These are phyloP conservation scores for Iselma pallidipennis DNA, from an alignment of 2,888 invertebrate species.

Conservation along the genomic window DNA sequence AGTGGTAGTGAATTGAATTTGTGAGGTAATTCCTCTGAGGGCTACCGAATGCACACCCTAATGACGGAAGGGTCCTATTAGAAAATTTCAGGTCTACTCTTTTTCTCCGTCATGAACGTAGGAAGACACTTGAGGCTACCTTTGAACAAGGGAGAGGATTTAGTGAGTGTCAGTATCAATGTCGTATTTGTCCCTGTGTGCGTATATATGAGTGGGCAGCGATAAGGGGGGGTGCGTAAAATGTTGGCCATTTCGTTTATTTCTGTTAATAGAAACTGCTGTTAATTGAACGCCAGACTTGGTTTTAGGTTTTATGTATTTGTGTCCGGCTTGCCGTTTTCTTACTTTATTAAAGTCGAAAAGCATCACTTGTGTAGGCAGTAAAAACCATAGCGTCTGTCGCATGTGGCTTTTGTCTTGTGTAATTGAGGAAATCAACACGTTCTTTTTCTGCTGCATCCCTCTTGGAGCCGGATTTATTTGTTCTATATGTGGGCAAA, in stretches of 20 bases:
- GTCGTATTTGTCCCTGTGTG: neutral
- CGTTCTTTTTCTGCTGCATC: neutral
- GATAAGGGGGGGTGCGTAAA: conserved; percentile 8
- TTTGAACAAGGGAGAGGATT: neutral
- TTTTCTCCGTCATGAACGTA: too few species aligned
- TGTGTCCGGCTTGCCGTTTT: conserved; percentile 8
- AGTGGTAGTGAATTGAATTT: neutral
- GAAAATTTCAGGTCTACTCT: neutral
- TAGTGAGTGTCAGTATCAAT: neutral
- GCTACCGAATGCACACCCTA: neutral
- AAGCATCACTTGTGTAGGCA: neutral
- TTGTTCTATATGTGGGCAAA: neutral
- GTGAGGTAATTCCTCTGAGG: neutral
- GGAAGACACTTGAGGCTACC: too few species aligned
- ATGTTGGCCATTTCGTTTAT: conserved; percentile 6
- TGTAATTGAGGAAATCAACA: conserved; percentile 12
- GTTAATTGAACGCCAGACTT: conserved; percentile 17
- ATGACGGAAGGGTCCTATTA: neutral
- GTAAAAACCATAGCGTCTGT: conserved; percentile 6
- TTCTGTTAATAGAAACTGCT: conserved; percentile 14
- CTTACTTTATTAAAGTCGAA: conserved; percentile 10
- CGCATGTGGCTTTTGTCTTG: conserved; percentile 7
- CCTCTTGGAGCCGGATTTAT: conserved; percentile 1
- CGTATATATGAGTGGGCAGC: too few species aligned
- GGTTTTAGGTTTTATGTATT: conserved; percentile 14